Conservation (phyloP, 2,797 vertebrate genomes). For the Lerista edwardsae region DNA sequence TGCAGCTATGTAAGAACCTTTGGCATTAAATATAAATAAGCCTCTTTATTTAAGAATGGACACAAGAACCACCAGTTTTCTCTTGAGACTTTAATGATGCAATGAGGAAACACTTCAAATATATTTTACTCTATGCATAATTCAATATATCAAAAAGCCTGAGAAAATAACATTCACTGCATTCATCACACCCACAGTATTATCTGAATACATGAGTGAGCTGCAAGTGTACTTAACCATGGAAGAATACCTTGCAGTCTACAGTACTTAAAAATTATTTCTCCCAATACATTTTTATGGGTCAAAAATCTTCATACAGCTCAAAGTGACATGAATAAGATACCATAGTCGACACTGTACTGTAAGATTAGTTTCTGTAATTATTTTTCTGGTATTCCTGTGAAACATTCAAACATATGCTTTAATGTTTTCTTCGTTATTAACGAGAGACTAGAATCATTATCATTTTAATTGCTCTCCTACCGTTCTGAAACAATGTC, state of each 20-base stretch:
- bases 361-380: neutral
- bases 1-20: neutral
- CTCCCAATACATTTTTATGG: neutral
- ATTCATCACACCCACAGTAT: neutral
- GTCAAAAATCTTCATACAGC: neutral
- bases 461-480: neutral
- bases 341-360: neutral
- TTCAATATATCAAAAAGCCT: conserved; percentile 14
- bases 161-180: neutral
- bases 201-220: neutral
- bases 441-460: neutral
- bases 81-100: neutral
- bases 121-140: conserved; percentile 18
- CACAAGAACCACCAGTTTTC: neutral
- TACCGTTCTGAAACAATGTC: neutral
- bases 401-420: neutral
- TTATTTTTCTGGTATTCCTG: neutral
- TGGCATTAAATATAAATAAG: neutral
- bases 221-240: neutral
- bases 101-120: neutral
- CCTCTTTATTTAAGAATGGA: neutral
- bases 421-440: neutral
- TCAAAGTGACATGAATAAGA: neutral
- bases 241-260: neutral
- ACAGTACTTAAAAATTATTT: neutral